phyloP scores from a whole-genome alignment of 2,888 invertebrate species.

The Ichneumoninae sp. region DNA sequence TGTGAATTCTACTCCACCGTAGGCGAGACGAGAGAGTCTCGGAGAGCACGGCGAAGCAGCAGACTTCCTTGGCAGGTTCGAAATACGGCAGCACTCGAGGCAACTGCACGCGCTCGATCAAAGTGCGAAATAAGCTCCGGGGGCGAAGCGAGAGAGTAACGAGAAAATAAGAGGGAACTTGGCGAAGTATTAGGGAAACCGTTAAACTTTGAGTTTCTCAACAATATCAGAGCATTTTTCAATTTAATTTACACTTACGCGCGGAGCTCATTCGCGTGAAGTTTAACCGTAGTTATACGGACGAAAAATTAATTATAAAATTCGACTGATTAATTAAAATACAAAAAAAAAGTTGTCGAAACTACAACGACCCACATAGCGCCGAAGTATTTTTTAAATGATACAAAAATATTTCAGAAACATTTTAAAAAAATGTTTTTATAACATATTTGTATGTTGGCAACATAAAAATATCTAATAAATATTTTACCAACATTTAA shows the following conservation, averaged over 20 bases:
- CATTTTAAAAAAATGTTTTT: too few species aligned
- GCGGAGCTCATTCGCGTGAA: not conserved
- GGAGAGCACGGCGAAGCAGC: slow-evolving; percentile 6
- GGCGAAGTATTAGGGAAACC: slow-evolving; percentile 9
- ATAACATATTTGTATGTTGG: too few species aligned
- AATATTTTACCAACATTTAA: too few species aligned
- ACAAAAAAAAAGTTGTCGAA: not conserved
- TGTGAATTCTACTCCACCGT: slow-evolving; percentile 7
- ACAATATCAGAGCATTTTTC: slow-evolving; percentile 39
- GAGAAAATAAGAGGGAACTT: slow-evolving; percentile 22
- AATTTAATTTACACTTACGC: slow-evolving; percentile 21
- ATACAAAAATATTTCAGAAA: too few species aligned
- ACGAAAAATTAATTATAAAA: not conserved
- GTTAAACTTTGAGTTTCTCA: slow-evolving; percentile 36
- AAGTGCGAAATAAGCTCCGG: slow-evolving; percentile 42
- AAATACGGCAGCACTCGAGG: slow-evolving; percentile 16
- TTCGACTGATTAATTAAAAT: not conserved
- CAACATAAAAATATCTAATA: too few species aligned
- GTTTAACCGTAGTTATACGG: not conserved
- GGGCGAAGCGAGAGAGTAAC: slow-evolving; percentile 9
- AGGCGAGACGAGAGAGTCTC: not conserved
- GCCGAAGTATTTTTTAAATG: too few species aligned
- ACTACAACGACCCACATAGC: not conserved
- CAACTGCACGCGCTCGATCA: slow-evolving; percentile 37
- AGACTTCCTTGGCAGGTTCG: slow-evolving; percentile 36